phyloP scores from a whole-genome alignment of 2,888 invertebrate genomes.

The Dynastes hyllus region DNA sequence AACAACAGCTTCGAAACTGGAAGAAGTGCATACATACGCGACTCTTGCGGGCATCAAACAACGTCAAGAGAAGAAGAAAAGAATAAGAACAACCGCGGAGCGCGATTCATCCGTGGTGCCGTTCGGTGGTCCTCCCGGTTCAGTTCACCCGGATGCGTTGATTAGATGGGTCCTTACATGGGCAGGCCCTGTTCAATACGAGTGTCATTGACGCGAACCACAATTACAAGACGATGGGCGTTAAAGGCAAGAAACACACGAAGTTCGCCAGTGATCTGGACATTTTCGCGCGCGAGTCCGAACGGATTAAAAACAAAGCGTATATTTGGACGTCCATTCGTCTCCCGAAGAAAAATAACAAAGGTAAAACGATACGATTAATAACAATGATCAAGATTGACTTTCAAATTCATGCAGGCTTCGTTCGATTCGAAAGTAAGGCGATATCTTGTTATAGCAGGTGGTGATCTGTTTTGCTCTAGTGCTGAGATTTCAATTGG shows the following conservation, averaged over 20 bases:
- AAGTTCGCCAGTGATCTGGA: slow-evolving; percentile 76
- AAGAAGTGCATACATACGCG: slow-evolving; percentile 17
- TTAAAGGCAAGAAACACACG: slow-evolving; percentile 71
- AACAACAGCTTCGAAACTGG: not conserved
- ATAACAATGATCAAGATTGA: not conserved
- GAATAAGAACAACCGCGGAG: slow-evolving; percentile 16
- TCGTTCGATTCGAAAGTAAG: slow-evolving; percentile 1
- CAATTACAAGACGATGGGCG: slow-evolving; percentile 66
- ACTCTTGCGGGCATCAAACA: not conserved
- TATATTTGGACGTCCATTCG: slow-evolving; percentile 75
- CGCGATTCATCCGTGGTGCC: slow-evolving; percentile 34
- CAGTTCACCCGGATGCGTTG: slow-evolving; percentile 51
- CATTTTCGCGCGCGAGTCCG: slow-evolving; percentile 68
- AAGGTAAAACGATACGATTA: slow-evolving; percentile 62
- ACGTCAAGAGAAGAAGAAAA: slow-evolving; percentile 12
- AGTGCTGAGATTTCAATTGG: not conserved
- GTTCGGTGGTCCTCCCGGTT: slow-evolving; percentile 26
- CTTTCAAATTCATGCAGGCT: slow-evolving; percentile 12
- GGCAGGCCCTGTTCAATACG: slow-evolving; percentile 76
- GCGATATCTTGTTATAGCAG: not conserved
- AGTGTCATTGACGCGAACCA: slow-evolving; percentile 72
- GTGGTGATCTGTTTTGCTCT: slow-evolving; percentile 4
- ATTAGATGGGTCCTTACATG: slow-evolving; percentile 77
- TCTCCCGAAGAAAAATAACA: slow-evolving; percentile 73
- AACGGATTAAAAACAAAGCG: slow-evolving; percentile 71